Conservation (phyloP, 92 coral and sea anemone species). For the Porites lobata region DNA sequence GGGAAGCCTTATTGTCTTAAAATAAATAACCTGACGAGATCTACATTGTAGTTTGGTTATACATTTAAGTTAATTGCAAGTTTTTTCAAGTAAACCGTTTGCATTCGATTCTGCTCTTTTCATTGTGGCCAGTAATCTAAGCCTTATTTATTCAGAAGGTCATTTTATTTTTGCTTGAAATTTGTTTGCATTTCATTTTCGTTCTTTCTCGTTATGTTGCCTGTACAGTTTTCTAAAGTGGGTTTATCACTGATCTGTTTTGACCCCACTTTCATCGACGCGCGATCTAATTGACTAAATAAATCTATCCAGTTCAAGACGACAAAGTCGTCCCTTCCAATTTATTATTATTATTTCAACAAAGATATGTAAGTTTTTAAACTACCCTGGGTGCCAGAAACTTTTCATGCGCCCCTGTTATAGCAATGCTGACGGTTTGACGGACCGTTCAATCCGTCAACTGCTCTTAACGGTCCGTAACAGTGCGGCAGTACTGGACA, state of each 20-base stretch:
- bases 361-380: no score
- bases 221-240: not conserved
- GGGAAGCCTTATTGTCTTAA: not conserved
- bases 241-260: not conserved
- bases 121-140: no score
- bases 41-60: not conserved
- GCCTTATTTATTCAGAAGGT: no score
- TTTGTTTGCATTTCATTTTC: constrained; percentile 4
- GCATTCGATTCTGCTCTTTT: no score
- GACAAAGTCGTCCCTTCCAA: not conserved
- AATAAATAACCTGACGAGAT: not conserved
- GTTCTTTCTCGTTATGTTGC: constrained; percentile 1
- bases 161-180: not conserved
- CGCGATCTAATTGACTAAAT: not conserved
- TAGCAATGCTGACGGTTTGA: no score
- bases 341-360: no score
- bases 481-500: no score
- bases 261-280: not conserved
- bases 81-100: no score
- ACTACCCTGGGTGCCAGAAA: no score
- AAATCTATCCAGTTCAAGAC: not conserved
- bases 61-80: not conserved
- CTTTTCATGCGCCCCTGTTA: no score
- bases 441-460: no score
- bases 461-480: no score